Conservation (phyloP, 2,888 invertebrate species). For the Lasioglossum calceatum region DNA sequence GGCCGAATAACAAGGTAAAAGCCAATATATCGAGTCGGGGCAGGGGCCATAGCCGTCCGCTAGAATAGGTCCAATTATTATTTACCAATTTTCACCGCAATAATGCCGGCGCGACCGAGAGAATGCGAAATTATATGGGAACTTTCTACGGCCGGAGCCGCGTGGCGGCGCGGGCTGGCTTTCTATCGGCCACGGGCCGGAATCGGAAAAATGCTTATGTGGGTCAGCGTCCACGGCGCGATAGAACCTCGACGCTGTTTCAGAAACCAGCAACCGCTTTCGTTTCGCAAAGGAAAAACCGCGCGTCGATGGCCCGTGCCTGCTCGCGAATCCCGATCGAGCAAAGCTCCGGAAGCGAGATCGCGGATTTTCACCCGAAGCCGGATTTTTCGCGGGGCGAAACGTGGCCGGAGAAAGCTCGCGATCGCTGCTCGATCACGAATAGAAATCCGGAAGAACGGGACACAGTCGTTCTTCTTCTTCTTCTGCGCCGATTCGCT, state of each 20-base stretch:
- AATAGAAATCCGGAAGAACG: conserved; percentile 68
- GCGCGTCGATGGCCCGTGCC: conserved; percentile 18
- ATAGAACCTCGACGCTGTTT: conserved; percentile 74
- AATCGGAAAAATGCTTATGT: conserved; percentile 81
- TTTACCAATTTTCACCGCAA: conserved; percentile 77
- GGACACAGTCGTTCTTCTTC: neutral
- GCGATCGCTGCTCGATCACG: conserved; percentile 60
- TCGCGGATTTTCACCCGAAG: conserved; percentile 39
- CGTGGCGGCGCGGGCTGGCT: conserved; percentile 66
- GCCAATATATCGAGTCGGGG: conserved; percentile 19
- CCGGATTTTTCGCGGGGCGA: conserved; percentile 61
- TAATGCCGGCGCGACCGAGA: conserved; percentile 68
- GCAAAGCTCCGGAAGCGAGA: neutral
- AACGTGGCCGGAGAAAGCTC: conserved; percentile 68
- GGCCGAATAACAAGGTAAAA: conserved; percentile 14
- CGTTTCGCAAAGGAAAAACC: conserved; percentile 66
- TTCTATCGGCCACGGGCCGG: conserved; percentile 74
- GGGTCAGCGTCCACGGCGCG: conserved; percentile 72
- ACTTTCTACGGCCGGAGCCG: conserved; percentile 77
- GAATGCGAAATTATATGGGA: conserved; percentile 80
- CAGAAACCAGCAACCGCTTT: conserved; percentile 78
- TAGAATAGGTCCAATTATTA: conserved; percentile 59
- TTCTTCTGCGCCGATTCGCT: neutral
- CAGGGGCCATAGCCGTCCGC: conserved; percentile 12
- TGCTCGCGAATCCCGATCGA: neutral